These are phyloP conservation scores for Simalia tracyae DNA, from an alignment of 2,797 vertebrate species.

Conservation along the genomic window DNA sequence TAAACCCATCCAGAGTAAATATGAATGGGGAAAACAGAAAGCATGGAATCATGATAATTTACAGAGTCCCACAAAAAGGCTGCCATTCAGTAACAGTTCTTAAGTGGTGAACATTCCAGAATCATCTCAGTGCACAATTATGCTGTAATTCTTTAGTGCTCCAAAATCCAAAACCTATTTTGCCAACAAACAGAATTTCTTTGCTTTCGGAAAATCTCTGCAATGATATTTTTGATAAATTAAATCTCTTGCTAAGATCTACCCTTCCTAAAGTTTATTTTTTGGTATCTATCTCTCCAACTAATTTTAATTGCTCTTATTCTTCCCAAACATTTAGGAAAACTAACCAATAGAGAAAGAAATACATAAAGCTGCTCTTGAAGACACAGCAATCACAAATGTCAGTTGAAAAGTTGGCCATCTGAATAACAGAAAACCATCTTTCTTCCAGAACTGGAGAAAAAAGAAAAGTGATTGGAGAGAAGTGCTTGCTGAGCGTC, in stretches of 20 bases:
- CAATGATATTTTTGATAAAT: constrained; percentile 31
- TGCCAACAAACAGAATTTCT: not conserved
- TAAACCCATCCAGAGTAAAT: constrained; percentile 56
- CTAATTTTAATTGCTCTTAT: too few relatives aligned
- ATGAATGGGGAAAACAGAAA: constrained; percentile 21
- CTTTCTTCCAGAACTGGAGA: too few relatives aligned
- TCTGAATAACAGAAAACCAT: too few relatives aligned
- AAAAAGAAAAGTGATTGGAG: too few relatives aligned
- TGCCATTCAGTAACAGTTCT: constrained; percentile 31
- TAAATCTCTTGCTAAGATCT: not conserved
- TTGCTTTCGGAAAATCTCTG: not conserved
- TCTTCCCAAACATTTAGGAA: too few relatives aligned
- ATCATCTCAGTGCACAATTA: constrained; percentile 14
- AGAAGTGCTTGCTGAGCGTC: too few relatives aligned
- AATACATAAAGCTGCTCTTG: too few relatives aligned
- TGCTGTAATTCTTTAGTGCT: not conserved
- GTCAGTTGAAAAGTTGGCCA: too few relatives aligned
- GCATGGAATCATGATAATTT: constrained; percentile 29
- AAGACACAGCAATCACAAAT: too few relatives aligned
- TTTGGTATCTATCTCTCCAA: too few relatives aligned
- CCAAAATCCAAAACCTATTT: not conserved
- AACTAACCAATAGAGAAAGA: too few relatives aligned
- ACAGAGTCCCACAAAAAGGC: not conserved
- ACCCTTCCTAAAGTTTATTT: too few relatives aligned
- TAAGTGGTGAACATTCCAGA: constrained; percentile 32